phyloP scores from a whole-genome alignment of 1,140 invertebrate genomes.

The Solenopsis fugax region DNA sequence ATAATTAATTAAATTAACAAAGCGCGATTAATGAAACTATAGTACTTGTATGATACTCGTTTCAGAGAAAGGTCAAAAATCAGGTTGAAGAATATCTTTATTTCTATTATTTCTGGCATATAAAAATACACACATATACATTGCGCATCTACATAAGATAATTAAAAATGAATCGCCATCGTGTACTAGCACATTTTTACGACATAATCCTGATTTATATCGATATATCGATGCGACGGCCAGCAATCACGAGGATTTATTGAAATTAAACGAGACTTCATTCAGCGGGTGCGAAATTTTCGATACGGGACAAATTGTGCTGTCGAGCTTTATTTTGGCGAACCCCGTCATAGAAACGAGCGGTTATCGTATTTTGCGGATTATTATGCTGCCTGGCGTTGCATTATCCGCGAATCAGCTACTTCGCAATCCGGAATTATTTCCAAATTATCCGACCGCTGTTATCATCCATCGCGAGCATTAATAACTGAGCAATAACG shows the following conservation, averaged over 20 bases:
- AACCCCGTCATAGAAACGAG: slow-evolving; percentile 20
- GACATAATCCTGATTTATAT: slow-evolving; percentile 58
- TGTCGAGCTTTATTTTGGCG: slow-evolving; percentile 53
- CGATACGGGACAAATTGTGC: slow-evolving; percentile 41
- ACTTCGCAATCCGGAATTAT: slow-evolving; percentile 56
- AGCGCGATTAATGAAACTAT: background rate
- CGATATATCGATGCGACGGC: slow-evolving; percentile 9
- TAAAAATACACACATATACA: background rate
- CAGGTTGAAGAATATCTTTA: slow-evolving; percentile 2
- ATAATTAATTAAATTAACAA: slow-evolving; percentile 9
- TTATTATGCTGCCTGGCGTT: slow-evolving; percentile 41
- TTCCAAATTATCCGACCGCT: slow-evolving; percentile 47
- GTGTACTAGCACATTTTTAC: slow-evolving; percentile 40
- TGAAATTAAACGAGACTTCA: slow-evolving; percentile 63
- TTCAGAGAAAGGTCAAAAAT: slow-evolving; percentile 14
- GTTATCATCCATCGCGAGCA: slow-evolving; percentile 47
- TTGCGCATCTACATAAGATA: background rate
- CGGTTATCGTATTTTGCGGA: slow-evolving; percentile 49
- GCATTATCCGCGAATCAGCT: slow-evolving; percentile 54
- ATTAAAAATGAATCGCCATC: slow-evolving; percentile 25
- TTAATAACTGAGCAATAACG: slow-evolving; percentile 58
- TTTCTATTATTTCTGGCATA: slow-evolving; percentile 31
- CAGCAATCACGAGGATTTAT: slow-evolving; percentile 41
- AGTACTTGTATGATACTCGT: background rate
- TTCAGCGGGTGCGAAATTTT: slow-evolving; percentile 54